Evolutionary conservation across 2,797 vertebrate genomes (phyloP), one percentile per base, ranked within the genome.

Genomic region (Falco naumanni): DNA sequence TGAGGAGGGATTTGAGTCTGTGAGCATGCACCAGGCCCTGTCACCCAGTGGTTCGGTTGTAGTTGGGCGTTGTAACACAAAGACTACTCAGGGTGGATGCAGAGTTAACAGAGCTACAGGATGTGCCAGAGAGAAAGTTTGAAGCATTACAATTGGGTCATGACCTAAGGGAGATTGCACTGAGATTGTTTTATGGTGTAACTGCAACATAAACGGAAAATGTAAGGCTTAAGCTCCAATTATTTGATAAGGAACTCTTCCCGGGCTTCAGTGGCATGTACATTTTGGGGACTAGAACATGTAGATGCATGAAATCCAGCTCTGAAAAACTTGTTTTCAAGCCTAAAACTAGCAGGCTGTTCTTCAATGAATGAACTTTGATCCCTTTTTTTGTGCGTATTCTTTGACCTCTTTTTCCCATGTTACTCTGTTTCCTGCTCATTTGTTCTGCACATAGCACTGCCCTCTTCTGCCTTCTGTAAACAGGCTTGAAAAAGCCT

Each of bases 111-210:
- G 14, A 87, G 22, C 22, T 41, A 22, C 5, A 25, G 47, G 8
- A 75, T 0, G 2, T 48, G 72, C 26, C 0, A 0, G 26, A 68
- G 25, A 33, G 81, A 64, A 81, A 15, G 6, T 33, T 10, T 13
- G 41, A 71, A 64, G 26, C 26, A 22, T 43, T 64, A 43, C 9
- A 41, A 11, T 7, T 0, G 0, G 26, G 22, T 51, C 41, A 93
- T 34, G 43, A 54, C 7, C n/a, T 45, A 28, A 18, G 47, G 31
- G 59, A 43, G 28, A 82, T 26, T 63, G 48, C 26, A 24, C 6
- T 22, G 17, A 28, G 33, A 48, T 25, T 43, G 26, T 65, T 89
- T 65, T 54, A 70, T 33, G 45, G 4, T 10, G 8, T 41, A 70
- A 72, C 47, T 37, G n/a, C 37, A n/a, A 92, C 89, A 59, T 51